A percentile compares a stretch with the other conserved stretches of the same genome.
Evolutionary conservation across 2,797 vertebrate species (phyloP).

Genomic region (Chloroceryle amazona): DNA sequence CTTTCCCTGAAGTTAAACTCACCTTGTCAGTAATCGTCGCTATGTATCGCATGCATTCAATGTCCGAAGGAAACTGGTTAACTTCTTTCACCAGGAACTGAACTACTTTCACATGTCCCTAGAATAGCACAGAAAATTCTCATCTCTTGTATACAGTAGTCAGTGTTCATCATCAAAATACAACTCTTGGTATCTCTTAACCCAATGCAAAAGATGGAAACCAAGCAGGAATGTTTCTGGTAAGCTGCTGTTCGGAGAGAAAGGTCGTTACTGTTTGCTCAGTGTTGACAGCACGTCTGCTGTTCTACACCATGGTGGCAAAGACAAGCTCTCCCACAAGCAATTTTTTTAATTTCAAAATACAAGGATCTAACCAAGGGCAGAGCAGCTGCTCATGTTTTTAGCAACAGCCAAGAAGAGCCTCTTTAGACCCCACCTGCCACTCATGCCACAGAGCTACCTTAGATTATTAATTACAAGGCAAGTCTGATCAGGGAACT

Average conservation of each 20-base stretch:
- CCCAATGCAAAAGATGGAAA: not conserved
- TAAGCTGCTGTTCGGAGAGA: not conserved
- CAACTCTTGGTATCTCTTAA: not conserved
- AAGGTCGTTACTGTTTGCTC: not conserved
- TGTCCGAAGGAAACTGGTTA: constrained; percentile 98
- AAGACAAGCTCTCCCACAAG: not conserved
- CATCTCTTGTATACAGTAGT: not conserved
- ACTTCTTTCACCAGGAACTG: constrained; percentile 99
- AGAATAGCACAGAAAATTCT: constrained; percentile 42
- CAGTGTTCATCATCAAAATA: not conserved
- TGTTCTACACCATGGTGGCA: not conserved
- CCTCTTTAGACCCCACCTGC: not conserved
- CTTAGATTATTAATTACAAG: not conserved
- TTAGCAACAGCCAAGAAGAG: not conserved
- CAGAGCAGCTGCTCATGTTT: not conserved
- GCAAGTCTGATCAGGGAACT: not conserved
- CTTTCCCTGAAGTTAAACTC: not conserved
- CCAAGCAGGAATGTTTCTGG: not conserved
- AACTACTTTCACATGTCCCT: constrained; percentile 99
- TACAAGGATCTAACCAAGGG: not conserved
- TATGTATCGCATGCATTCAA: constrained; percentile 99
- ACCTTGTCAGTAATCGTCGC: constrained; percentile 99
- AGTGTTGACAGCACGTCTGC: not conserved
- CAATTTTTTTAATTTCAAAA: not conserved
- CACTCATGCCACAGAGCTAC: not conserved